Conservation (phyloP, 1,140 invertebrate genomes). For the Drosophila tropicalis region DNA sequence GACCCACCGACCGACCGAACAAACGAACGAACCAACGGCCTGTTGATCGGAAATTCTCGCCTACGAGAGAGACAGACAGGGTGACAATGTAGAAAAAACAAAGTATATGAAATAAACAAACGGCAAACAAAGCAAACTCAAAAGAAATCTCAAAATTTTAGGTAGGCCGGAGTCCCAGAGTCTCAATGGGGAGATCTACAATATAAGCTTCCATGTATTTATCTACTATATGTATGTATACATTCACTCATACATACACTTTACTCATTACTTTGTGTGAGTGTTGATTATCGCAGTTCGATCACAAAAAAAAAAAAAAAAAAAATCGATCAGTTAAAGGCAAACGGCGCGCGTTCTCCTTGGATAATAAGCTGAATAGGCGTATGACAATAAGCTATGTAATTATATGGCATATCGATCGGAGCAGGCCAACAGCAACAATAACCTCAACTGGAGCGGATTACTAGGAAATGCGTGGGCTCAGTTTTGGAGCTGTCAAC, state of each 20-base stretch:
- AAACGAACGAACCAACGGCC: slow-evolving; percentile 14
- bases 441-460: slow-evolving; percentile 57
- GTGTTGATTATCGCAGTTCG: slow-evolving; percentile 62
- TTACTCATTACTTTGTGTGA: slow-evolving; percentile 22
- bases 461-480: slow-evolving; percentile 71
- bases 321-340: slow-evolving; percentile 76
- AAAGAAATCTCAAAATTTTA: slow-evolving; percentile 57
- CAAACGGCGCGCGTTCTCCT: slow-evolving; percentile 65
- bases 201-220: slow-evolving; percentile 37
- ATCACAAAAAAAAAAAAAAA: slow-evolving; percentile 34
- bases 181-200: slow-evolving; percentile 62
- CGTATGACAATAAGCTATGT: slow-evolving; percentile 81
- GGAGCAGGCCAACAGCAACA: slow-evolving; percentile 37
- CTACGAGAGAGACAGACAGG: slow-evolving; percentile 57
- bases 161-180: slow-evolving; percentile 58
- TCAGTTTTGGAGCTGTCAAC: slow-evolving; percentile 22
- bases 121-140: slow-evolving; percentile 42
- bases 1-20: neutral
- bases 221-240: neutral
- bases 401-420: slow-evolving; percentile 75
- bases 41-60: slow-evolving; percentile 81
- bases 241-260: neutral
- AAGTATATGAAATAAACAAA: slow-evolving; percentile 43
- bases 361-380: slow-evolving; percentile 79
- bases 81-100: slow-evolving; percentile 59